Evolutionary conservation across 2,113 vertebrate species (phyloP).

Genomic region (Abramis brama): DNA sequence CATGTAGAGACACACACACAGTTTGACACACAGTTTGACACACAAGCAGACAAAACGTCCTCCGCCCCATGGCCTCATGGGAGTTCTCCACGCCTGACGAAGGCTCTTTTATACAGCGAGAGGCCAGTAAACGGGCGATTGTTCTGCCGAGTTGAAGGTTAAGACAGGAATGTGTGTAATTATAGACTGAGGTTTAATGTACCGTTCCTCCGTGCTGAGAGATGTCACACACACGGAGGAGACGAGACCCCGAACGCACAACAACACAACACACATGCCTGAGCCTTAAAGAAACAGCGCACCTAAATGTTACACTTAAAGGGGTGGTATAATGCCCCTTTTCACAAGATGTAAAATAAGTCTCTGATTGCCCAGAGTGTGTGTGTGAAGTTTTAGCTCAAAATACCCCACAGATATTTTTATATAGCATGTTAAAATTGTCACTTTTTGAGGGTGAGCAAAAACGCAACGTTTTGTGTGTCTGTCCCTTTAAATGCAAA

Average conservation of each 20-base stretch:
- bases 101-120: background rate
- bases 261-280: background rate
- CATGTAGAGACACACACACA: background rate
- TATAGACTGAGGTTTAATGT: slow-evolving; percentile 62
- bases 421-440: too few species aligned
- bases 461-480: too few species aligned
- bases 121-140: slow-evolving; percentile 16
- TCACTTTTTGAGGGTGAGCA: too few species aligned
- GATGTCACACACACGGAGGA: slow-evolving; percentile 11
- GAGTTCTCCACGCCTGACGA: background rate
- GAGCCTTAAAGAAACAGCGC: background rate
- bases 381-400: too few species aligned
- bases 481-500: too few species aligned
- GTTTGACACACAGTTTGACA: background rate
- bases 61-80: background rate
- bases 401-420: too few species aligned
- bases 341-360: too few species aligned
- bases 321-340: too few species aligned
- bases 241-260: background rate
- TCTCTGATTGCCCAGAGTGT: too few species aligned
- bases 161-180: slow-evolving; percentile 77
- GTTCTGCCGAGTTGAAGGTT: slow-evolving; percentile 65
- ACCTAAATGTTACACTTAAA: too few species aligned
- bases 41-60: background rate
- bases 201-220: slow-evolving; percentile 46